Conservation (phyloP, 2,797 vertebrate genomes). For the Momotus momota region DNA sequence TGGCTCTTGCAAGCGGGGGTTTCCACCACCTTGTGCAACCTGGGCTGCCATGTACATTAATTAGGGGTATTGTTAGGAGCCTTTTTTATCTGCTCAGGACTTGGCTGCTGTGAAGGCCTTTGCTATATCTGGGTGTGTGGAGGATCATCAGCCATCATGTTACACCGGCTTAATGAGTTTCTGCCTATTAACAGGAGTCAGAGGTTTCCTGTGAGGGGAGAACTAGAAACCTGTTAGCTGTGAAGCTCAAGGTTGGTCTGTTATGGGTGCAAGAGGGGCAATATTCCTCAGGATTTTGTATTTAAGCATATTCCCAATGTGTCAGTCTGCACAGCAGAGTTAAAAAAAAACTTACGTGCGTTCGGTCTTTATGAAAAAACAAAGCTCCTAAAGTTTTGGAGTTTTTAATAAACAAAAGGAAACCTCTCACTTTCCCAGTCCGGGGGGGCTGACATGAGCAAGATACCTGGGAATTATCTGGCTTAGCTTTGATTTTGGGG, state of each 20-base stretch:
- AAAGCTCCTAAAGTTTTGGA: not conserved
- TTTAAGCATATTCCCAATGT: not conserved
- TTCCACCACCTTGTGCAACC: fast-evolving
- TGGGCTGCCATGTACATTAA: not conserved
- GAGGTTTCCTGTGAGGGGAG: not conserved
- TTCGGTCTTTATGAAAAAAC: not conserved
- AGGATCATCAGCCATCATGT: fast-evolving
- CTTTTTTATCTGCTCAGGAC: not conserved
- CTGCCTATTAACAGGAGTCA: not conserved
- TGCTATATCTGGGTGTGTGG: not conserved
- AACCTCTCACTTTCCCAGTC: not conserved
- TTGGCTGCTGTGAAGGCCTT: not conserved
- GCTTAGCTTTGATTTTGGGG: not conserved
- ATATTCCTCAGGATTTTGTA: not conserved
- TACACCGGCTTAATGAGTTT: not conserved
- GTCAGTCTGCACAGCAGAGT: not conserved
- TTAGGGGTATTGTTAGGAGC: not conserved
- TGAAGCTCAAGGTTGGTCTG: not conserved
- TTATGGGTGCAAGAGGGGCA: not conserved
- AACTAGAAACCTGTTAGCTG: not conserved
- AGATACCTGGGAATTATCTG: not conserved
- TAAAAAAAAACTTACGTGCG: not conserved
- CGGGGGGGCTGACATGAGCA: not conserved
- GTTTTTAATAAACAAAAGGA: not conserved
- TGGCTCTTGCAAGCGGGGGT: not conserved